Evolutionary conservation across 1,140 invertebrate genomes (phyloP).

Genomic region (Stegodyphus mimosarum): DNA sequence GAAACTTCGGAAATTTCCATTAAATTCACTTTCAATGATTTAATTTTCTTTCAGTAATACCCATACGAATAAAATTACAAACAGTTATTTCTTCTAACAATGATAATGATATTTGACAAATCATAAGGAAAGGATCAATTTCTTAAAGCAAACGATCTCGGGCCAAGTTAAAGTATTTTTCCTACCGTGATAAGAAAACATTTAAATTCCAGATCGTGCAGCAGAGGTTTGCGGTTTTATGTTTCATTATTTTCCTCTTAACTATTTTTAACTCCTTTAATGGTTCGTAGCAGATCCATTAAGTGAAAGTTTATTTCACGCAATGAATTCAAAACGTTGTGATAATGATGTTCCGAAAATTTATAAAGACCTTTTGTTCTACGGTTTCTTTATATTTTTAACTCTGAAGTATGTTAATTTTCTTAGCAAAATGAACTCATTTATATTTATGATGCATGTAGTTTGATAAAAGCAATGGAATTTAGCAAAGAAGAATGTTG

Average conservation of each 20-base stretch:
- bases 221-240: neutral
- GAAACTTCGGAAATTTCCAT: too few species aligned
- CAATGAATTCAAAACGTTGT: neutral
- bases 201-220: neutral
- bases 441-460: slow-evolving; percentile 34
- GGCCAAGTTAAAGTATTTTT: neutral
- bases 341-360: slow-evolving; percentile 31
- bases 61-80: too few species aligned
- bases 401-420: slow-evolving; percentile 36
- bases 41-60: too few species aligned
- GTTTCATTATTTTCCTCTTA: neutral
- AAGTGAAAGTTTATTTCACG: slow-evolving; percentile 8
- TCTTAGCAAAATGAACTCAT: neutral
- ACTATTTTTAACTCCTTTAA: slow-evolving; percentile 13
- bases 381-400: slow-evolving; percentile 11
- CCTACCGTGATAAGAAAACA: slow-evolving; percentile 7
- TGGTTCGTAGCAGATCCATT: neutral
- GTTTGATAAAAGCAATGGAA: neutral
- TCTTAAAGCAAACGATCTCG: neutral
- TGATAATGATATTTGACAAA: too few species aligned
- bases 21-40: too few species aligned
- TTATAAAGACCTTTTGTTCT: slow-evolving; percentile 14
- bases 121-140: too few species aligned
- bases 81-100: too few species aligned
- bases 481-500: too few species aligned